Conservation (phyloP, 2,888 invertebrate genomes). For the Mythimna ferrago region DNA sequence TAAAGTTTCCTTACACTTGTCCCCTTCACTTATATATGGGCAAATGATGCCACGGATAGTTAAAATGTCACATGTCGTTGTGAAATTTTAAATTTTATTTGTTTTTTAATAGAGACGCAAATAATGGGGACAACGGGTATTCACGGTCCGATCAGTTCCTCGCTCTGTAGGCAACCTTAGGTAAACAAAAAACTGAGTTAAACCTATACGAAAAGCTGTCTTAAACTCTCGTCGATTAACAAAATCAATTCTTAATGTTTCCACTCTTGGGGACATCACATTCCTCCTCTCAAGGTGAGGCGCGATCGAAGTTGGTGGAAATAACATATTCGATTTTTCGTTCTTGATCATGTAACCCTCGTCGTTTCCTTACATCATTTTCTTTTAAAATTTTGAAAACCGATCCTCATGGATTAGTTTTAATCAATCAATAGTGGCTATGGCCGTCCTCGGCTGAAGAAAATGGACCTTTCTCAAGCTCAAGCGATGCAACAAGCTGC, state of each 20-base stretch:
- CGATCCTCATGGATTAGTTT: background rate
- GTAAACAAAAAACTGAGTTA: background rate
- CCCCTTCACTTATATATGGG: too few species aligned
- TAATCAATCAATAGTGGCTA: background rate
- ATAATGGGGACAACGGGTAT: too few species aligned
- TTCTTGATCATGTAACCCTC: background rate
- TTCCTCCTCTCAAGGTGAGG: too few species aligned
- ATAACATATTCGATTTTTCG: background rate
- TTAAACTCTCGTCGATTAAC: background rate
- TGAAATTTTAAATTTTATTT: too few species aligned
- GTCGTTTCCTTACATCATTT: background rate
- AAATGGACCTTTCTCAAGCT: background rate
- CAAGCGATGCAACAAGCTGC: too few species aligned
- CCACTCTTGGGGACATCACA: background rate
- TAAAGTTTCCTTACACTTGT: too few species aligned
- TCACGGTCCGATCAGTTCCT: too few species aligned
- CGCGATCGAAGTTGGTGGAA: background rate
- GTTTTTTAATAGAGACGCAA: too few species aligned
- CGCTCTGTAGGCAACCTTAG: background rate
- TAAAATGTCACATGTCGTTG: too few species aligned
- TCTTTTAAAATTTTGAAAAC: background rate
- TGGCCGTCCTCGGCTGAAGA: too few species aligned
- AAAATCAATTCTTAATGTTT: background rate
- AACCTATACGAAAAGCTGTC: background rate
- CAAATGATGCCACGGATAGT: too few species aligned